Evolutionary conservation across 2,888 invertebrate species (phyloP), one percentile per base, ranked within the genome.

Genomic region (Dicycla oo): DNA sequence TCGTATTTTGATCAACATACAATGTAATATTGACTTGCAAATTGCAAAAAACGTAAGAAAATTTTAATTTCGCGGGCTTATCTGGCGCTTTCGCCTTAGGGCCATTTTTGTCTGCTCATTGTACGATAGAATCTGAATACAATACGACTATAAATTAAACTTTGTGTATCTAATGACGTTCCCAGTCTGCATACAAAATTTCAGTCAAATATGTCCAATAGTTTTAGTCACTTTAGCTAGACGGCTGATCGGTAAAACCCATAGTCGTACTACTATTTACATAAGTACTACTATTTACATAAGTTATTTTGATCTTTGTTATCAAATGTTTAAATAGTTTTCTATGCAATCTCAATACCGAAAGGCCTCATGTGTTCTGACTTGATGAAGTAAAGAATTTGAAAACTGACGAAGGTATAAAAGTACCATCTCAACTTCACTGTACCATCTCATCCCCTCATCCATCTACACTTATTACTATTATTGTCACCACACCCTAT

Each of bases 381-480:
- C 47, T 49, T n/a, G n/a, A n/a, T 0, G 1, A n/a, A n/a, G 11
- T 1, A 49, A n/a, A 49, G 0, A 49, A 11, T n/a, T 26, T 26
- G 0, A 15, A 26, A 53, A 53, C 53, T 26, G 53, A 26, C 8
- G 15, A 7, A 53, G 7, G 6, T 53, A 26, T 53, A 15, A 26
- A 15, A 53, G 26, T n/a, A n/a, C n/a, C n/a, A n/a, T n/a, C n/a
- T n/a, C n/a, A n/a, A 26, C 26, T 53, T 53, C 26, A 53, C 53
- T 62, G 51, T 62, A 62, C 60, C 11, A 62, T 53, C 6, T 20
- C n/a, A 51, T 61, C 81, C 86, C 87, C 84, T 88, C 88, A 88
- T 89, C 88, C 90, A 91, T 92, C 91, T 91, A 85, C 86, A 88
- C 82, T 90, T 91, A 90, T 90, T 89, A 88, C 91, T 89, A 89